Base-by-base conservation (phyloP, 2,888 invertebrate genomes). In the Drosophila putrida region DNA sequence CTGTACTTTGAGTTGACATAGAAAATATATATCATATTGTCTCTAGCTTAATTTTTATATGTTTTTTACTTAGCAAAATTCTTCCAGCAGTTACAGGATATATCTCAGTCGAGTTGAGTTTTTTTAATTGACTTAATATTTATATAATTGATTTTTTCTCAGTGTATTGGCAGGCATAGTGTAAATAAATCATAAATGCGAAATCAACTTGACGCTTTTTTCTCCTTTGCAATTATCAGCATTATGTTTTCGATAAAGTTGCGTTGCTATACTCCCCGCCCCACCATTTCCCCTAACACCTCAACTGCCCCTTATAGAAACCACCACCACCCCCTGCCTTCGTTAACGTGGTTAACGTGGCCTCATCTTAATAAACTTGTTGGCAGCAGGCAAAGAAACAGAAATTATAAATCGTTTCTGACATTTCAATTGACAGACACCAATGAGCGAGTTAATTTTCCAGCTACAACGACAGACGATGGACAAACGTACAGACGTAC, bases 341-440 rank as follows among this genome's bases (percentile, higher is more conserved):
- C 5, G 44, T 11, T 27, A n/a, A 11, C 44, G 15, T 13, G 44
- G 31, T 20, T 20, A 38, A 54, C 11, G n/a, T n/a, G 25, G 54
- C 43, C 33, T 4, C 54, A 74, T 33, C 79, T 84, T 88, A 88
- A 87, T 89, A 88, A 89, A 88, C 88, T 88, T 89, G 90, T 87
- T 87, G 78, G 47, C 69, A 73, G 58, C 66, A 69, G 28, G 33
- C 72, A 77, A 46, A 78, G 72, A 75, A 78, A 81, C 83, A 68
- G 71, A 83, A 89, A 88, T 89, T 88, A 89, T 89, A 88, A 89
- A 89, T 89, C 89, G 90, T 80, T 88, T 83, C 80, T 89, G 89
- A 90, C 89, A 90, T 88, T 89, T 90, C 90, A 82, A 89, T 83
- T 90, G 89, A 89, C 89, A 89, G 89, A 86, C 82, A 83, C 89